A percentile compares a stretch with the other conserved stretches of the same genome.
phyloP scores from a whole-genome alignment of 37 sponge, comb jelly and placozoan genomes.

The Chondrosia reniformis region DNA sequence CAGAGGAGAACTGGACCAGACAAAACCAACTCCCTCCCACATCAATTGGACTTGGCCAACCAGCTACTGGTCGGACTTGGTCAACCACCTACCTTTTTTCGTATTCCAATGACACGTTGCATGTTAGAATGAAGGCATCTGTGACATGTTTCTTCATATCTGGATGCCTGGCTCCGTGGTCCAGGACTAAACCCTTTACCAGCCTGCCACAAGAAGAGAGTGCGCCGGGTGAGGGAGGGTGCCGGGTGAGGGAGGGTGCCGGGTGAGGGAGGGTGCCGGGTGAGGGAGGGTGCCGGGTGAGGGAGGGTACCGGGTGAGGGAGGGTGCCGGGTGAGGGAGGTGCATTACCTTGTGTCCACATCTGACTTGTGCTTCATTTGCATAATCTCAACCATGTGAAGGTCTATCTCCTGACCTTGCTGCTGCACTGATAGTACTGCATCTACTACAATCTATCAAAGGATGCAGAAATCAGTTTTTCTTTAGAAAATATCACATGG shows the following conservation, averaged over 20 bases:
- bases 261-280: neutral
- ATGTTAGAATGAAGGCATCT: slow-evolving; percentile 94
- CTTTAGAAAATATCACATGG: neutral
- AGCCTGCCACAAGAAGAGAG: slow-evolving; percentile 36
- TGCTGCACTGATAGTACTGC: slow-evolving; percentile 87
- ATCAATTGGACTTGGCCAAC: neutral
- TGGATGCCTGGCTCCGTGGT: slow-evolving; percentile 97
- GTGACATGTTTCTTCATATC: slow-evolving; percentile 92
- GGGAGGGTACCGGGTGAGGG: neutral
- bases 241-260: neutral
- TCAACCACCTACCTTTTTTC: slow-evolving; percentile 81
- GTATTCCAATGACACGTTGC: slow-evolving; percentile 99
- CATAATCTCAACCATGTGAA: slow-evolving; percentile 99
- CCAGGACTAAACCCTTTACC: slow-evolving; percentile 90
- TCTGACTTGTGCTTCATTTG: slow-evolving; percentile 95
- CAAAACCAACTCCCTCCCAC: neutral
- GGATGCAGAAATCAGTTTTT: neutral
- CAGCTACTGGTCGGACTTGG: too few relatives aligned
- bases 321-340: neutral
- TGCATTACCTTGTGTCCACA: slow-evolving; percentile 80
- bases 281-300: neutral
- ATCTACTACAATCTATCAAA: slow-evolving; percentile 83
- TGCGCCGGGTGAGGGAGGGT: neutral
- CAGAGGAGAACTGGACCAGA: neutral
- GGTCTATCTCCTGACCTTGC: slow-evolving; percentile 82